These are phyloP conservation scores for Trissolcus basalis DNA, from an alignment of 1,140 invertebrate genomes.

Conservation along the genomic window DNA sequence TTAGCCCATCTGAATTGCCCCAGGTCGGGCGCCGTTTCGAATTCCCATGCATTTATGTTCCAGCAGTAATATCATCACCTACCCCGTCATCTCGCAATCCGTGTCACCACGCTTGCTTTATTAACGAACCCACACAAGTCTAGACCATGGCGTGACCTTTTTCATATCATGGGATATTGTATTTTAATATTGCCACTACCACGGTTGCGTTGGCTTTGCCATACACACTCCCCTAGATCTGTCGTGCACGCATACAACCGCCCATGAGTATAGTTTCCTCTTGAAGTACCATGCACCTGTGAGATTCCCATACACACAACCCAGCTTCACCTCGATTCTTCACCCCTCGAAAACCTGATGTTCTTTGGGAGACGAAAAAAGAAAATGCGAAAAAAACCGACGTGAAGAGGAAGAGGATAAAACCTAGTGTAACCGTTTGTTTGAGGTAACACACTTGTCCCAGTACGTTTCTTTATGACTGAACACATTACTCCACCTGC, in stretches of 20 bases:
- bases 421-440: constrained; percentile 74
- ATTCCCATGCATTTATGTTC: constrained; percentile 75
- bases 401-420: constrained; percentile 57
- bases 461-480: constrained; percentile 65
- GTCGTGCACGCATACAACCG: constrained; percentile 8
- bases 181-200: constrained; percentile 73
- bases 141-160: constrained; percentile 51
- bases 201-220: constrained; percentile 47
- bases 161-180: constrained; percentile 67
- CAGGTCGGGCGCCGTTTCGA: constrained; percentile 62
- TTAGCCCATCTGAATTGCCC: background rate
- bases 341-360: constrained; percentile 65
- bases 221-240: constrained; percentile 48
- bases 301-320: constrained; percentile 72
- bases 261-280: constrained; percentile 51
- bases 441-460: constrained; percentile 71
- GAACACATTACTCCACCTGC: constrained; percentile 72
- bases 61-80: constrained; percentile 74
- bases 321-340: constrained; percentile 61
- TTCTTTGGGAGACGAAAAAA: constrained; percentile 36
- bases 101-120: constrained; percentile 56
- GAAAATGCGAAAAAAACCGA: constrained; percentile 28
- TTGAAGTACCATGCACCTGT: constrained; percentile 73
- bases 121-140: constrained; percentile 45
- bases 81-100: constrained; percentile 44